Conservation (phyloP, 2,113 vertebrate species). For the Hyperopisus bebe region DNA sequence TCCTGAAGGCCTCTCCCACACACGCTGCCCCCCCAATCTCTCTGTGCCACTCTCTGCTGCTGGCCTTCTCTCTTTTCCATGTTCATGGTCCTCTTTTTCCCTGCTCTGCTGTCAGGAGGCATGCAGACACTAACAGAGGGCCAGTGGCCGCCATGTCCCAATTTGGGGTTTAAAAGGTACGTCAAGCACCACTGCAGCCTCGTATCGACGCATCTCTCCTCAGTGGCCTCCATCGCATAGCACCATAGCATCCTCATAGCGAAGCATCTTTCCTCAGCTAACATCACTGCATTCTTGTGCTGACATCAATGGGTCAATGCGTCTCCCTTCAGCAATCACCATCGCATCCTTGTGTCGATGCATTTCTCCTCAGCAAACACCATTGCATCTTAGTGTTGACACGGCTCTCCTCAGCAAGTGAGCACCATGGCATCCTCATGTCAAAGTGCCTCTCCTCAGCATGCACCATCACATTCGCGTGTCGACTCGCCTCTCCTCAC, state of each 20-base stretch:
- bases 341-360: too few species aligned
- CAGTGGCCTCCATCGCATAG: neutral
- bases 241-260: too few species aligned
- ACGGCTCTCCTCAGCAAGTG: neutral
- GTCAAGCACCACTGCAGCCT: neutral
- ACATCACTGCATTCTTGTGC: too few species aligned
- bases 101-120: neutral
- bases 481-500: neutral
- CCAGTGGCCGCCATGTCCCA: neutral
- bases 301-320: too few species aligned
- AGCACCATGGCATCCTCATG: too few species aligned
- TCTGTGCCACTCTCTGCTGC: neutral
- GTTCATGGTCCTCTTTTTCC: neutral
- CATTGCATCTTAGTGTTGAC: neutral
- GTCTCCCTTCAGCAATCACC: too few species aligned
- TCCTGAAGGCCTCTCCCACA: neutral
- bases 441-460: too few species aligned
- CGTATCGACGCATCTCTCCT: neutral
- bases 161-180: neutral
- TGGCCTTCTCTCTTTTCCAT: neutral
- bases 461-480: neutral
- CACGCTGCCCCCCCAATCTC: neutral
- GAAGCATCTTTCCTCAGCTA: neutral
- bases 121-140: neutral
- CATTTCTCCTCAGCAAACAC: too few species aligned